Base-by-base conservation (phyloP, 2,113 vertebrate genomes). In the Peucedramus taeniatus region DNA sequence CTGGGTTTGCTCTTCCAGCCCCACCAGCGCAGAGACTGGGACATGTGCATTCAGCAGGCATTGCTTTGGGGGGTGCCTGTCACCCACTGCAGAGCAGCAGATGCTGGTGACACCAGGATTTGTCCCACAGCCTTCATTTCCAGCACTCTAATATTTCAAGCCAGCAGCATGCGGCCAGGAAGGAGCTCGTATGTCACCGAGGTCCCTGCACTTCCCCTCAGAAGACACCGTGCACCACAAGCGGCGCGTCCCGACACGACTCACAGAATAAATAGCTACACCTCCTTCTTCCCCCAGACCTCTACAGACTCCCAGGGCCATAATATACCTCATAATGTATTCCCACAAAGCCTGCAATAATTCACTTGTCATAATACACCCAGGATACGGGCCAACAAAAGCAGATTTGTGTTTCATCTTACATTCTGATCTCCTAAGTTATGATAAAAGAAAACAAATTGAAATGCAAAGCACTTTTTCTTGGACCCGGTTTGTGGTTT, bases 371-470 rank as follows among this genome's bases (percentile, higher is more conserved):
- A 89, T 95, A 91, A 96, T 75, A 89, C 16, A 35, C 42, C 20
- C 56, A 96, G 77, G 45, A 91, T 16, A 35, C 39, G 88, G 35
- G 91, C 92, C 97, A 97, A 91, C 71, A 88, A 94, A 96, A 97
- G 94, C 27, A 82, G 90, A 83, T 87, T 95, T 94, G 85, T 64
- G 68, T 94, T 96, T 97, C 91, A 79, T 93, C 90, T 95, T 86
- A 80, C 76, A 69, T 83, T 95, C 88, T 97, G 66, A 88, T 89
- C 84, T 80, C 70, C 35, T 21, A 51, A 84, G 80, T 89, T 95
- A 92, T 95, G 92, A 54, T 83, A 83, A 96, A 89, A 94, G 86
- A 97, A 95, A 95, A 69, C n/a, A 83, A 96, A 90, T 47, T 63
- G 30, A 96, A 90, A 95, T n/a, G 56, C 78, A 89, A 95, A 85